Evolutionary conservation across 2,797 vertebrate genomes (phyloP).

Genomic region (Dipus sagitta): DNA sequence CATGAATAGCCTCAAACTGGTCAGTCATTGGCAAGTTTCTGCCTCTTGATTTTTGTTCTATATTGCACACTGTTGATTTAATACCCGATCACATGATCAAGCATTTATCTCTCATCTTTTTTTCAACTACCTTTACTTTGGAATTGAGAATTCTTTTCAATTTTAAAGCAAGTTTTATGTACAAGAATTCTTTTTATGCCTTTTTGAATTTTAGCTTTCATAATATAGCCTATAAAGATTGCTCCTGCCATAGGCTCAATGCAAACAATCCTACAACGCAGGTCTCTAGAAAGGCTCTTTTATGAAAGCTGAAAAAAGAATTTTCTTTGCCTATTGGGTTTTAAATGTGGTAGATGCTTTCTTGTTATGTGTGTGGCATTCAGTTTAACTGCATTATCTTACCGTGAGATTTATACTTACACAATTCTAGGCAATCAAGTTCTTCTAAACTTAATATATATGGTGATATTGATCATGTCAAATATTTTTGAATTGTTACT

Average conservation of each 20-base stretch:
- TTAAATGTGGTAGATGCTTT: slow-evolving; percentile 27
- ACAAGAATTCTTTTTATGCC: slow-evolving; percentile 26
- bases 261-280: slow-evolving; percentile 61
- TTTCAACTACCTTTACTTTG: slow-evolving; percentile 10
- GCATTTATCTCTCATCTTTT: background rate
- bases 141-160: background rate
- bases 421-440: slow-evolving; percentile 54
- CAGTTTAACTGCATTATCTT: background rate
- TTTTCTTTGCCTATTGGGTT: slow-evolving; percentile 61
- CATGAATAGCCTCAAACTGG: background rate
- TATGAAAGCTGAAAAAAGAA: slow-evolving; percentile 22
- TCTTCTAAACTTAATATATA: background rate
- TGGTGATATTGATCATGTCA: background rate
- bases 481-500: slow-evolving; percentile 64
- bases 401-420: slow-evolving; percentile 51
- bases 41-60: background rate
- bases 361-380: slow-evolving; percentile 40
- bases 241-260: slow-evolving; percentile 23
- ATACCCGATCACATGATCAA: slow-evolving; percentile 11
- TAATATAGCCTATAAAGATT: slow-evolving; percentile 35
- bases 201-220: slow-evolving; percentile 46
- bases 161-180: slow-evolving; percentile 6
- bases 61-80: background rate
- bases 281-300: background rate
- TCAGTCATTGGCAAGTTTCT: background rate